Evolutionary conservation across 2,888 invertebrate species (phyloP), one percentile per base, ranked within the genome.

Genomic region (Phorcus lineatus): DNA sequence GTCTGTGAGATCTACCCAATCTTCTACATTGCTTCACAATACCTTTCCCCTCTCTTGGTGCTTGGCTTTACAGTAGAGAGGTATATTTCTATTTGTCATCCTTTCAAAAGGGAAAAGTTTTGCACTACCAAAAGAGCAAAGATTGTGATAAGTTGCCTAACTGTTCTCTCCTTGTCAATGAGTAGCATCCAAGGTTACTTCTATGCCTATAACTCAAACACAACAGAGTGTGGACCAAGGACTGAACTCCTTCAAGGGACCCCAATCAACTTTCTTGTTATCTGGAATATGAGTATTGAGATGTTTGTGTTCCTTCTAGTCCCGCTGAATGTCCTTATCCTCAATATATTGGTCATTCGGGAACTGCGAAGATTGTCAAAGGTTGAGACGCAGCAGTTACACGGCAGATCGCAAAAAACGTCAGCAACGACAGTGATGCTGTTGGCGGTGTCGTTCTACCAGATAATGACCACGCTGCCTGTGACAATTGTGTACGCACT

Each of bases 11-110:
- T 83, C 24, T 93, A 91, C 83, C 89, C 92, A 0, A 86, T 92
- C 0, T 80, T 92, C 22, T 92, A 88, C 87, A 79, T 92, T 53
- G 86, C 91, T 13, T 86, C 89, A 16, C 93, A 93, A 85, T 92
- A 91, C 84, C 80, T 92, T 47, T 91, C 91, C 19, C 92, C 92
- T 0, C 81, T 92, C 19, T 85, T 93, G 17, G 92, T 92, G 40
- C 86, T 93, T 17, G 92, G 90, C 2, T 93, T 93, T 80, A 93
- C 93, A 6, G 90, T 92, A 19, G 93, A 93, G 81, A 81, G 93
- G 24, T 93, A 92, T 85, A 91, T 93, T 67, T 91, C 92, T 24
- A 90, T 93, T 24, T 93, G 92, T 78, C 92, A 92, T 83, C 93
- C 93, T 13, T 92, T 92, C 79, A 87, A 89, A 80, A 81, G 92